Conservation (phyloP, 2,797 vertebrate species). For the Acrossocheilus wenchowensis region DNA sequence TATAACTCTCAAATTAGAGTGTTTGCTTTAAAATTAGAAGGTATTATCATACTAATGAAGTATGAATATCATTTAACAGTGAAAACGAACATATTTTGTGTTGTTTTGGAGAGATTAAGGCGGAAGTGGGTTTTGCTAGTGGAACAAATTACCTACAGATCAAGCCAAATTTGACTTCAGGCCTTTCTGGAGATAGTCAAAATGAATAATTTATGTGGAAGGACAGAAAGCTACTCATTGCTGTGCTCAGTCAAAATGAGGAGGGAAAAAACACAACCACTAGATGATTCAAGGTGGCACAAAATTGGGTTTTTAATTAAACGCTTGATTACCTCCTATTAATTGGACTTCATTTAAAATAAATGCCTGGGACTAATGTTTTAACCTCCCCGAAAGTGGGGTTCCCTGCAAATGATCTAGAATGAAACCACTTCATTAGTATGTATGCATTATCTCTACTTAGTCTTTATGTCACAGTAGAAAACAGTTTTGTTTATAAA, state of each 20-base stretch:
- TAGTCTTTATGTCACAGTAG: not conserved
- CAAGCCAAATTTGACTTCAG: conserved; percentile 61
- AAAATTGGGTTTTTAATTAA: conserved; percentile 64
- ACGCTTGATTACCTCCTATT: conserved; percentile 64
- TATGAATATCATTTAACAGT: conserved; percentile 44
- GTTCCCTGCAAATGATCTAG: conserved; percentile 10
- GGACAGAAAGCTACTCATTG: conserved; percentile 38
- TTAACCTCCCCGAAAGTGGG: conserved; percentile 36
- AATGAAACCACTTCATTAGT: conserved; percentile 16
- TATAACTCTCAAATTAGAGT: not conserved
- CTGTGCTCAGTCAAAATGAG: conserved; percentile 45
- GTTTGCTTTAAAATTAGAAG: conserved; percentile 33
- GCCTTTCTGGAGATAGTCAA: conserved; percentile 48
- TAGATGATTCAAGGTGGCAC: conserved; percentile 55
- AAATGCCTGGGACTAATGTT: conserved; percentile 52
- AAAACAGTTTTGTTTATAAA: not conserved
- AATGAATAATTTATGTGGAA: conserved; percentile 59
- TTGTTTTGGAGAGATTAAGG: conserved; percentile 55
- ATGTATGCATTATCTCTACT: conserved; percentile 19
- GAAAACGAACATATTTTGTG: conserved; percentile 30
- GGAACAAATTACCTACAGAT: conserved; percentile 66
- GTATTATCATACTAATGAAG: conserved; percentile 46
- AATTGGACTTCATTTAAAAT: conserved; percentile 60
- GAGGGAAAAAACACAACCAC: conserved; percentile 44
- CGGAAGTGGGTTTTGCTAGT: conserved; percentile 54